Conservation (phyloP, 2,888 invertebrate species). For the Trilocha varians region DNA sequence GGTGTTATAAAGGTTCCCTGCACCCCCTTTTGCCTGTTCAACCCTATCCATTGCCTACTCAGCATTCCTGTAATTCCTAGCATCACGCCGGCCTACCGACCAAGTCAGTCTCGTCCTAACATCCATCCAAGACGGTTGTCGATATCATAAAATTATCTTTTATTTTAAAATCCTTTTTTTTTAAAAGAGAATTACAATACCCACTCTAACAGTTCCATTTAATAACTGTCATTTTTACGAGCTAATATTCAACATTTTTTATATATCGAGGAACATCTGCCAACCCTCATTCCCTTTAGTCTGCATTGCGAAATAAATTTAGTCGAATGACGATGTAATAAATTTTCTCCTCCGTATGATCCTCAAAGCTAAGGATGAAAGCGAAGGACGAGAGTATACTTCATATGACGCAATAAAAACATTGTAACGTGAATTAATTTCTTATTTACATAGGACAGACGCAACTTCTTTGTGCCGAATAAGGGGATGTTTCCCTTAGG, state of each 20-base stretch:
- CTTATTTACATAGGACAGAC: background rate
- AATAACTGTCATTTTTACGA: constrained; percentile 43
- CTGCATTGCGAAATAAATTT: constrained; percentile 45
- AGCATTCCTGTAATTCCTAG: too few species aligned
- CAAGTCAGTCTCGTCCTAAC: too few species aligned
- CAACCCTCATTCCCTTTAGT: constrained; percentile 45
- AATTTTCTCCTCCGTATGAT: constrained; percentile 47
- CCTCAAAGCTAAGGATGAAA: constrained; percentile 38
- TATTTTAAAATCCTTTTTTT: too few species aligned
- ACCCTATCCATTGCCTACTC: too few species aligned
- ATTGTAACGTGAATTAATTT: constrained; percentile 1
- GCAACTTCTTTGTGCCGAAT: background rate
- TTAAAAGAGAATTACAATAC: too few species aligned
- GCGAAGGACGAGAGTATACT: constrained; percentile 15
- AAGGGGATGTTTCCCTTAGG: background rate
- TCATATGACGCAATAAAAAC: constrained; percentile 17
- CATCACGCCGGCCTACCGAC: too few species aligned
- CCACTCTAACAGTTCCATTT: too few species aligned
- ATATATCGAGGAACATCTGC: constrained; percentile 35
- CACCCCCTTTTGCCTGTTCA: too few species aligned
- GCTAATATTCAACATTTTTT: constrained; percentile 37
- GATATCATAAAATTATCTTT: too few species aligned
- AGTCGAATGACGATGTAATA: constrained; percentile 52
- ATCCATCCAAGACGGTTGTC: too few species aligned
- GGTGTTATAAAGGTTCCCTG: too few species aligned